These are phyloP conservation scores for Epirrhoe alternata DNA, from an alignment of 2,888 invertebrate genomes.

Conservation along the genomic window DNA sequence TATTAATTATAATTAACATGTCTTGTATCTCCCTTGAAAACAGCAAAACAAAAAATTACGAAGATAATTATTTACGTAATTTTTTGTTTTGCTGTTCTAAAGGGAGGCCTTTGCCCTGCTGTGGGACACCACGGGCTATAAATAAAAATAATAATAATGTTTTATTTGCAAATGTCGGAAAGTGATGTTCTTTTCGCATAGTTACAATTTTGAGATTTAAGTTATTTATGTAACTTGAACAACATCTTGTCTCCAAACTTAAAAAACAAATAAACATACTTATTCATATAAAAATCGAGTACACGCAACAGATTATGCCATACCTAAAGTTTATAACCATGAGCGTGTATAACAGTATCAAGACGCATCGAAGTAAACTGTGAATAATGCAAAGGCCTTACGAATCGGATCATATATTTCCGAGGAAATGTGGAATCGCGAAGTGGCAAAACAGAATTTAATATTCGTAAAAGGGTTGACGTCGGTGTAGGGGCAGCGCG, in stretches of 20 bases:
- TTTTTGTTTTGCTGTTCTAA: too few species aligned
- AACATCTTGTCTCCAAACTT: slow-evolving; percentile 47
- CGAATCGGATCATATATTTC: slow-evolving; percentile 77
- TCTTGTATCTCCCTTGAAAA: too few species aligned
- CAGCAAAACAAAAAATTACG: too few species aligned
- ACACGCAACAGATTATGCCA: neutral
- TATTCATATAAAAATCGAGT: neutral
- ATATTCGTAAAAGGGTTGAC: slow-evolving; percentile 85
- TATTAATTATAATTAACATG: too few species aligned
- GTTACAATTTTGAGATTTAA: too few species aligned
- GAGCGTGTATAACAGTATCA: slow-evolving; percentile 43
- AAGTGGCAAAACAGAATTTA: slow-evolving; percentile 86
- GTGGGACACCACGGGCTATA: too few species aligned
- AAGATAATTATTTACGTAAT: too few species aligned
- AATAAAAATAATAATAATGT: too few species aligned
- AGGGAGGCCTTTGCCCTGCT: too few species aligned
- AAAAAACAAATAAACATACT: neutral
- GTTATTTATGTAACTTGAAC: too few species aligned
- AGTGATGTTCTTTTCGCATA: too few species aligned
- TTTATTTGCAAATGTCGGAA: too few species aligned
- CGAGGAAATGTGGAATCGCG: slow-evolving; percentile 77
- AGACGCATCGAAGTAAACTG: slow-evolving; percentile 63
- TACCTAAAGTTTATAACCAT: slow-evolving; percentile 33
- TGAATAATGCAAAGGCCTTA: slow-evolving; percentile 75
- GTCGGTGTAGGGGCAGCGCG: slow-evolving; percentile 75